phyloP scores from a whole-genome alignment of 2,888 invertebrate genomes.

The Megaustenia siamemsis region DNA sequence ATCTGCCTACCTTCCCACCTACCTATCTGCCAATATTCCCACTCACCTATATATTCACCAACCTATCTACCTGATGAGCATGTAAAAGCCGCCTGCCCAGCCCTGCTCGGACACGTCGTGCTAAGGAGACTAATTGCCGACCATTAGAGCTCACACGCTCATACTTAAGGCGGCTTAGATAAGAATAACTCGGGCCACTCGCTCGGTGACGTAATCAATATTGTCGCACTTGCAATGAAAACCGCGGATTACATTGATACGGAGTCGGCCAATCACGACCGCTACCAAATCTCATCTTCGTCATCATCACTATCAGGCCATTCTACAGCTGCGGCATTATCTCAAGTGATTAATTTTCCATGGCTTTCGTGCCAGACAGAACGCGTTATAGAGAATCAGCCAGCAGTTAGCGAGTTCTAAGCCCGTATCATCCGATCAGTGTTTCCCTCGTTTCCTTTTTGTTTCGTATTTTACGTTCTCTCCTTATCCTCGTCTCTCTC shows the following conservation, averaged over 20 bases:
- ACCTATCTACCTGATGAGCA: no score
- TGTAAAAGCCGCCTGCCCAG: no score
- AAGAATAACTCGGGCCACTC: constrained; percentile 23
- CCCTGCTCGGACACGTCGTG: not conserved
- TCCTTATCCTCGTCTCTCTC: not conserved
- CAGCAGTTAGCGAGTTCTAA: constrained; percentile 23
- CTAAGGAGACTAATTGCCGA: constrained; percentile 1
- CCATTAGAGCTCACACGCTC: constrained; percentile 15
- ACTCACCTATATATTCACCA: not conserved
- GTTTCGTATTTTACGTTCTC: not conserved
- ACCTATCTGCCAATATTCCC: not conserved
- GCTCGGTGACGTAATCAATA: constrained; percentile 48
- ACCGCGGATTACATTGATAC: constrained; percentile 46
- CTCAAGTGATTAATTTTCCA: constrained; percentile 44
- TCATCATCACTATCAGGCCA: constrained; percentile 19
- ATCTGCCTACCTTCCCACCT: not conserved
- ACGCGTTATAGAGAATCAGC: constrained; percentile 39
- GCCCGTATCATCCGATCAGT: constrained; percentile 40
- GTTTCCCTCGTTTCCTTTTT: not conserved
- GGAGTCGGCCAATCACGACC: constrained; percentile 37
- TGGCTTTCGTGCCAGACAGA: constrained; percentile 25
- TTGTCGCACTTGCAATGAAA: constrained; percentile 46
- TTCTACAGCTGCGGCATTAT: constrained; percentile 33
- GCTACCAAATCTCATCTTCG: not conserved
- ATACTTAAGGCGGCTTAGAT: constrained; percentile 19